Percentiles rank a stretch among this genome's conserved stretches.
Conservation (phyloP, 2,888 invertebrate species). For the Erebia aethiops region DNA sequence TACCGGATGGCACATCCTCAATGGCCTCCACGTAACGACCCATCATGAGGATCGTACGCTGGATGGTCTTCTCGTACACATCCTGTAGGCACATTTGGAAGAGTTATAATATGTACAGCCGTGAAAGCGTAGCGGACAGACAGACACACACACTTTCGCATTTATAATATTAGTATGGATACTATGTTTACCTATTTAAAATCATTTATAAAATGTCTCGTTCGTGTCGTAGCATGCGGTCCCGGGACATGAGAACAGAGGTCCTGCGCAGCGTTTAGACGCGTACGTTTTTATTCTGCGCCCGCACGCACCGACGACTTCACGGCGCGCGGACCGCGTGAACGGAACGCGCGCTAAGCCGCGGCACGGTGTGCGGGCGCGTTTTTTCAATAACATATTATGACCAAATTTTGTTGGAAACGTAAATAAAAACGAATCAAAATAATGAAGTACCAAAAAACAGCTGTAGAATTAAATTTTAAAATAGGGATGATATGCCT, state of each 20-base stretch:
- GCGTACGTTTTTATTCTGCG: constrained; percentile 76
- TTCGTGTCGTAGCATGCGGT: constrained; percentile 84
- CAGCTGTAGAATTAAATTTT: no score
- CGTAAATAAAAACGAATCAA: no score
- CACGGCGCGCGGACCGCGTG: constrained; percentile 54
- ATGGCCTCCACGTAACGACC: constrained; percentile 99
- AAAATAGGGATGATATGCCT: no score
- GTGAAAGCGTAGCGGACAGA: no score
- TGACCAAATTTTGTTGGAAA: neutral
- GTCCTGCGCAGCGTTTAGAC: constrained; percentile 88
- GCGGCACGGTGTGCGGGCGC: constrained; percentile 61
- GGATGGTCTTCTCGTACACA: constrained; percentile 99
- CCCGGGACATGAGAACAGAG: constrained; percentile 91
- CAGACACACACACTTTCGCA: no score
- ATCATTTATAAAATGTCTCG: constrained; percentile 63
- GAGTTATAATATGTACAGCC: no score
- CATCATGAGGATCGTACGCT: constrained; percentile 99
- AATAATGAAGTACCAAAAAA: no score
- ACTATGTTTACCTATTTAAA: no score
- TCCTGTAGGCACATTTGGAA: constrained; percentile 77
- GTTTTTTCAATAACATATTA: constrained; percentile 17
- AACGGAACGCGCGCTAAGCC: constrained; percentile 62
- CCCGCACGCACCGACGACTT: constrained; percentile 75
- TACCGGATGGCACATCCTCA: constrained; percentile 99
- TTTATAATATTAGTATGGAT: no score